Percentiles rank a stretch among this genome's conserved stretches.
phyloP scores from a whole-genome alignment of 2,113 vertebrate genomes.

The Neotragus pygmaeus region DNA sequence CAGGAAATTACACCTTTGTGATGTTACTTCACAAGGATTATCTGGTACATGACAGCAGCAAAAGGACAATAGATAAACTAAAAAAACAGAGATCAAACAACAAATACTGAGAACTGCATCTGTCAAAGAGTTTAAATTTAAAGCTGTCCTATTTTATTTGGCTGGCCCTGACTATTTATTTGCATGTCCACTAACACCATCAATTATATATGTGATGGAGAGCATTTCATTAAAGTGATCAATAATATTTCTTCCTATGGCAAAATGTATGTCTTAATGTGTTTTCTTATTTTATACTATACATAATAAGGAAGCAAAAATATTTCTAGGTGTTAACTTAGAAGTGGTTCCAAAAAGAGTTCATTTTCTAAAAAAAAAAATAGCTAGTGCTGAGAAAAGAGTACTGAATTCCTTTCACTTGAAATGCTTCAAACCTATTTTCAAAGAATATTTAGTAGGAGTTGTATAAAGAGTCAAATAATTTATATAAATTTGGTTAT shows the following conservation, averaged over 20 bases:
- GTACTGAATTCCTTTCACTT: constrained; percentile 13
- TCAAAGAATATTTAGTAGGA: background rate
- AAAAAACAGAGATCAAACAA: background rate
- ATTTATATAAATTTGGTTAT: background rate
- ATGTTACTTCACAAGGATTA: background rate
- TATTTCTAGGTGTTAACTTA: background rate
- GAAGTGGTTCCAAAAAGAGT: background rate
- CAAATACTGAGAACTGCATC: background rate
- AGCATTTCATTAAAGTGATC: background rate
- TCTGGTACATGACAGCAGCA: background rate
- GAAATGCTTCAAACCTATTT: background rate
- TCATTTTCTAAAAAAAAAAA: background rate
- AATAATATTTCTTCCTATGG: background rate
- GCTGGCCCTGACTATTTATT: background rate
- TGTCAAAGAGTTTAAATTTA: background rate
- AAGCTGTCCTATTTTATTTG: background rate
- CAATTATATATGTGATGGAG: background rate
- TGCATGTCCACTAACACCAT: background rate
- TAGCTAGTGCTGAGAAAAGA: background rate
- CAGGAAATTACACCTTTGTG: background rate
- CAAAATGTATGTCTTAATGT: background rate
- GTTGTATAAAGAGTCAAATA: background rate
- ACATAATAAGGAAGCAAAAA: background rate
- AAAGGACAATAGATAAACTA: background rate
- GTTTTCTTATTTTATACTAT: background rate